Evolutionary conservation across 1,140 invertebrate genomes (phyloP).

Genomic region (Anagrus nilaparvatae): DNA sequence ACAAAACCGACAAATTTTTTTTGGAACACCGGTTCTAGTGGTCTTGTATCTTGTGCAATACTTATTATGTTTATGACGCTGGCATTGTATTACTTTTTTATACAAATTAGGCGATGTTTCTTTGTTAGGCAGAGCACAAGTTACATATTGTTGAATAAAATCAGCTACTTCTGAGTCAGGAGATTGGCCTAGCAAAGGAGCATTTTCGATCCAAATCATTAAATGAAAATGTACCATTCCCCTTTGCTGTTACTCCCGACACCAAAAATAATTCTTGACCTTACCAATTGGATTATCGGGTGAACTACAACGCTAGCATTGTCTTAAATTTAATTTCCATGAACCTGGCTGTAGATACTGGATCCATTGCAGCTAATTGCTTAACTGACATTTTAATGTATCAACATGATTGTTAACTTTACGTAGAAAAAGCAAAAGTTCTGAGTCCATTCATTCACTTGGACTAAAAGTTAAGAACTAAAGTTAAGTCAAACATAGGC

Average conservation of each 20-base stretch:
- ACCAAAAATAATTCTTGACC: conserved; percentile 24
- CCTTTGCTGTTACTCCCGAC: conserved; percentile 23
- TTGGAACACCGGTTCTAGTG: conserved; percentile 13
- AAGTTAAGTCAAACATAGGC: conserved; percentile 19
- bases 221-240: conserved; percentile 28
- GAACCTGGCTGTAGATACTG: conserved; percentile 16
- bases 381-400: conserved; percentile 10
- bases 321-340: neutral
- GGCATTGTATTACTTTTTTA: conserved; percentile 16
- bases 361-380: conserved; percentile 22
- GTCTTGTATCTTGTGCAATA: conserved; percentile 22
- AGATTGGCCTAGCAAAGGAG: conserved; percentile 19
- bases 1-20: conserved; percentile 18
- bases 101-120: conserved; percentile 17
- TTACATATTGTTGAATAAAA: conserved; percentile 30
- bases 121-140: conserved; percentile 22
- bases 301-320: conserved; percentile 21
- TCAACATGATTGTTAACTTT: conserved; percentile 25
- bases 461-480: conserved; percentile 36
- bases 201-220: conserved; percentile 28
- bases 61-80: conserved; percentile 19
- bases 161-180: conserved; percentile 23
- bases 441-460: conserved; percentile 28
- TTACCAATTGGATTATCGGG: conserved; percentile 22
- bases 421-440: conserved; percentile 25